These are phyloP conservation scores for Lepidurus apus DNA, from an alignment of 1,140 invertebrate species.

Conservation along the genomic window DNA sequence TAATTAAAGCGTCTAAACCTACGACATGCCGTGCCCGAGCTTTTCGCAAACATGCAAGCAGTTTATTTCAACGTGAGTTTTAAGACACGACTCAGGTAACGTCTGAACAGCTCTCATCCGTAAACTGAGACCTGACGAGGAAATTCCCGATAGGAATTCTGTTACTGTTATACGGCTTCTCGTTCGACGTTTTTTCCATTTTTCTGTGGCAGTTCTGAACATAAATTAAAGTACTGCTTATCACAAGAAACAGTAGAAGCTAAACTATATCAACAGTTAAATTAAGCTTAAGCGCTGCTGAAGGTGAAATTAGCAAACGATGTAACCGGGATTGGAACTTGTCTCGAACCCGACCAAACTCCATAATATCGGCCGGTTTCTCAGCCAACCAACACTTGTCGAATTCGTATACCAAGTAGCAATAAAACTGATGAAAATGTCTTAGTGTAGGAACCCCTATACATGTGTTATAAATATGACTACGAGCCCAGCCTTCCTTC, in stretches of 20 bases:
- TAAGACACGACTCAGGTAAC: too few species aligned
- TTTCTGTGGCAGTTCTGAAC: too few species aligned
- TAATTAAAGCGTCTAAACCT: too few species aligned
- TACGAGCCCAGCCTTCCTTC: conserved; percentile 73
- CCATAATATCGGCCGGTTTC: conserved; percentile 89
- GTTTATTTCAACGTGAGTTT: too few species aligned
- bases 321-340: conserved; percentile 73
- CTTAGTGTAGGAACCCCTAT: conserved; percentile 57
- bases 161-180: too few species aligned
- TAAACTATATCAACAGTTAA: conserved; percentile 55
- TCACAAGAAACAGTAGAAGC: not conserved
- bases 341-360: conserved; percentile 78
- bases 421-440: conserved; percentile 89
- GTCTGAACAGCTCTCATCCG: too few species aligned
- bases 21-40: too few species aligned
- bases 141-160: too few species aligned
- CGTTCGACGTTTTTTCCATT: too few species aligned
- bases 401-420: conserved; percentile 89
- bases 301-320: conserved; percentile 55
- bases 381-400: conserved; percentile 87
- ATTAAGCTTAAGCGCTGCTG: conserved; percentile 65
- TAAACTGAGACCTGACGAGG: too few species aligned
- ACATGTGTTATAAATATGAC: conserved; percentile 86
- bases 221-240: not conserved
- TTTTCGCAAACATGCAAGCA: too few species aligned